Base-by-base conservation (phyloP, 2,113 vertebrate genomes). In the Chaetodon trifascialis region DNA sequence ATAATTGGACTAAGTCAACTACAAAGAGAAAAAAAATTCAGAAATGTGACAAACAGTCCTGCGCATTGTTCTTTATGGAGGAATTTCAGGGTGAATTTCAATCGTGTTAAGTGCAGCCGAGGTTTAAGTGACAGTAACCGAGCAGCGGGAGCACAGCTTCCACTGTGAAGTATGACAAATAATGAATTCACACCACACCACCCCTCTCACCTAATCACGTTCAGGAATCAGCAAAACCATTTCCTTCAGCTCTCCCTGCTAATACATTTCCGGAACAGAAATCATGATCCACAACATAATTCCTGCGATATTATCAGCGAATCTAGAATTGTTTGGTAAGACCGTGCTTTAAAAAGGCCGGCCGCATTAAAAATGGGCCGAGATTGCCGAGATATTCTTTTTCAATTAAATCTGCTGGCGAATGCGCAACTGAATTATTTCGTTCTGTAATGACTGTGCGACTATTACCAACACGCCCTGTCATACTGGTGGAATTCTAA, bases 271-370 rank as follows among this genome's bases (percentile, higher is more conserved):
- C 23, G 40, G 56, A 87, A 83, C 47, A 84, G 79, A 90, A 90
- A 84, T 92, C 88, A 86, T 76, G 85, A 92, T 91, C 92, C 86
- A 63, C 88, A 54, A 84, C 90, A 93, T 89, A 82, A 89, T 88
- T 87, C 77, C 51, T 52, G 67, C 11, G 83, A 91, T 83, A 59
- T 71, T 79, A 93, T 93, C 91, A 49, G 72, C 11, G 5, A 67
- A 82, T 87, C 66, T 46, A n/a, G 79, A 81, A 74, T 75, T 71
- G 84, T 86, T 88, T 73, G 70, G 76, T 58, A 4, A 46, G 67
- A 7, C 47, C 0, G 46, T 11, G 58, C 70, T 79, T 79, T 65
- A 14, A 69, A 68, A 52, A 36, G 36, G 38, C 70, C 0, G n/a
- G 49, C 46, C 16, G 47, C 67, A 56, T 81, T 77, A 68, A 78